These are phyloP conservation scores for Pygmarrhopalites habei DNA, from an alignment of 1,140 invertebrate species.

Conservation along the genomic window DNA sequence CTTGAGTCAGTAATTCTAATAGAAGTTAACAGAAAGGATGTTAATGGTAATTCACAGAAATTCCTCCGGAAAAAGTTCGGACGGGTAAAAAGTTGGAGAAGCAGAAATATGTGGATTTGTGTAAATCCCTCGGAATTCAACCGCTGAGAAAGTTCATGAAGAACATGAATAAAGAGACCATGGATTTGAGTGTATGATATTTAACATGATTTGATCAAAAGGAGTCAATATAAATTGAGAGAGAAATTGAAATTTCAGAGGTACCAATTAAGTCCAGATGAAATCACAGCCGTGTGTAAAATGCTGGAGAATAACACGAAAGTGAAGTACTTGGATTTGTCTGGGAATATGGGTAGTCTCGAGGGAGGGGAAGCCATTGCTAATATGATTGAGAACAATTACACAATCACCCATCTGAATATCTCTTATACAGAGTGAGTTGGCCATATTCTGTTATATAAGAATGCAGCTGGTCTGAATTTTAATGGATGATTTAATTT, in stretches of 20 bases:
- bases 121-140: conserved; percentile 17
- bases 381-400: conserved; percentile 21
- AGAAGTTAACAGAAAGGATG: too few species aligned
- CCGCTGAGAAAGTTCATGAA: conserved; percentile 18
- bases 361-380: conserved; percentile 27
- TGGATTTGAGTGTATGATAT: conserved; percentile 23
- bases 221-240: too few species aligned
- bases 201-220: too few species aligned
- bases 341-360: conserved; percentile 16
- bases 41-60: too few species aligned
- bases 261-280: conserved; percentile 14
- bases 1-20: too few species aligned
- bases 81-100: conserved; percentile 5
- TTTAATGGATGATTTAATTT: too few species aligned
- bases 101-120: conserved; percentile 20
- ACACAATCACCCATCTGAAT: conserved; percentile 11
- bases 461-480: too few species aligned
- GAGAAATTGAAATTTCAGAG: neutral
- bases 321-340: conserved; percentile 10
- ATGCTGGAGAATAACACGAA: conserved; percentile 19
- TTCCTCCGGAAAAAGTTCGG: neutral
- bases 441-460: too few species aligned
- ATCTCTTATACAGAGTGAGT: conserved; percentile 23
- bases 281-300: conserved; percentile 24
- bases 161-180: neutral